phyloP scores from a whole-genome alignment of 2,888 invertebrate genomes.

The Macropis europaea region DNA sequence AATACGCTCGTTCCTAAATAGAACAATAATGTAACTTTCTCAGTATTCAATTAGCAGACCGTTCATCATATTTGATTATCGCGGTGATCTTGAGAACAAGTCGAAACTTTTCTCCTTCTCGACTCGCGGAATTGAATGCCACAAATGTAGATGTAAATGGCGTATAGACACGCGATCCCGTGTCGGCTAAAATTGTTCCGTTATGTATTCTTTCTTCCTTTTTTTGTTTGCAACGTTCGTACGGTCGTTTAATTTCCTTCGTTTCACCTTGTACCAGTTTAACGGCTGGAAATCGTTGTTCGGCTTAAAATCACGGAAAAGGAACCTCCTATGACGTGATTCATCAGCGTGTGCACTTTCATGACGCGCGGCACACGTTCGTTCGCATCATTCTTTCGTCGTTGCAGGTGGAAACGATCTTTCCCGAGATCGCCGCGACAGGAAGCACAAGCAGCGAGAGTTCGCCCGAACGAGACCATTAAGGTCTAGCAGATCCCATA shows the following conservation, averaged over 20 bases:
- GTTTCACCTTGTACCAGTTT: constrained; percentile 74
- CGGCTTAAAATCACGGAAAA: constrained; percentile 57
- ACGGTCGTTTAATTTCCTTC: constrained; percentile 45
- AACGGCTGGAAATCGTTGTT: constrained; percentile 61
- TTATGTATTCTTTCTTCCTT: constrained; percentile 6
- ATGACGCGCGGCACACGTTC: constrained; percentile 16
- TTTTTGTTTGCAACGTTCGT: not conserved
- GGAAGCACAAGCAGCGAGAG: too few relatives aligned
- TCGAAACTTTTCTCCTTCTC: constrained; percentile 32
- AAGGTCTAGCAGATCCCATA: too few relatives aligned
- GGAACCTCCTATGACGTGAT: constrained; percentile 74
- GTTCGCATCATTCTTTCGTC: constrained; percentile 28
- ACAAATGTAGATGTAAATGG: constrained; percentile 28
- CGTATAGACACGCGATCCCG: constrained; percentile 37
- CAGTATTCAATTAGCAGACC: constrained; percentile 51
- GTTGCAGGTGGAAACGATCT: constrained; percentile 8
- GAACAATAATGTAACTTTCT: constrained; percentile 53
- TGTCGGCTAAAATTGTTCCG: constrained; percentile 32
- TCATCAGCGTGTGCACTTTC: constrained; percentile 60
- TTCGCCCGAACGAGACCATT: too few relatives aligned
- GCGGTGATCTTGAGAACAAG: constrained; percentile 35
- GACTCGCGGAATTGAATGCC: constrained; percentile 7
- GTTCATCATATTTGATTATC: constrained; percentile 51
- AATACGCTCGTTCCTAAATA: too few relatives aligned
- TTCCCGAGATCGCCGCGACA: constrained; percentile 40